Base-by-base conservation (phyloP, 2,113 vertebrate species). In the Passer domesticus region DNA sequence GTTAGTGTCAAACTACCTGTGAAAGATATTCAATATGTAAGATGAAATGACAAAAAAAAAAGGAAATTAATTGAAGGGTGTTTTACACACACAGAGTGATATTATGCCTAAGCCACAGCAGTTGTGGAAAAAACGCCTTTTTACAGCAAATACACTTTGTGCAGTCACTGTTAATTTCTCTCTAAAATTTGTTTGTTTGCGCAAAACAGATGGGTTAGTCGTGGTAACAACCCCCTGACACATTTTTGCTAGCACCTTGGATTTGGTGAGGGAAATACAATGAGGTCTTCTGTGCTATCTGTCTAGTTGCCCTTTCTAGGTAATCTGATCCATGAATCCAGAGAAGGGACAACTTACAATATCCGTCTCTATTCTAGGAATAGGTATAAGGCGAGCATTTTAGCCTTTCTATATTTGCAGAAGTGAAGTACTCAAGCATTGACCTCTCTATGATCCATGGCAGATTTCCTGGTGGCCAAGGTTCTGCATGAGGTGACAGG, bases 331-430 rank as follows among this genome's bases (percentile, higher is more conserved):
- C 97, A 78, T 95, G 95, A 97, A 95, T 96, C 88, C 96, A 96
- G 96, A 96, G 97, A 89, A 98, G 96, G 97, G 97, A 97, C 97
- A 97, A 97, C 94, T 97, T 95, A 95, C 87, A 96, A 91, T 96
- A 91, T 95, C 95, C 7, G 72, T 97, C 97, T 98, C 98, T 98
- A 98, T 98, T 98, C 98, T 98, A 97, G 98, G 98, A 98, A 98
- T 98, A 98, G 98, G 97, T 97, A 84, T 96, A 96, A 97, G 96
- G 83, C 11, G 50, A 97, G 96, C 94, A 95, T 93, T 97, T 97
- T 97, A 96, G 90, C 91, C 96, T 97, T 98, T 97, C 98, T 98
- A 92, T 97, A 97, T 97, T 97, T 96, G 82, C 92, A 94, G 77
- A 92, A 91, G 78, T 95, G 94, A 97, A 93, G 63, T 82, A 83